These are phyloP conservation scores for Poeciliopsis infans DNA, from an alignment of 2,797 vertebrate genomes.

Conservation along the genomic window DNA sequence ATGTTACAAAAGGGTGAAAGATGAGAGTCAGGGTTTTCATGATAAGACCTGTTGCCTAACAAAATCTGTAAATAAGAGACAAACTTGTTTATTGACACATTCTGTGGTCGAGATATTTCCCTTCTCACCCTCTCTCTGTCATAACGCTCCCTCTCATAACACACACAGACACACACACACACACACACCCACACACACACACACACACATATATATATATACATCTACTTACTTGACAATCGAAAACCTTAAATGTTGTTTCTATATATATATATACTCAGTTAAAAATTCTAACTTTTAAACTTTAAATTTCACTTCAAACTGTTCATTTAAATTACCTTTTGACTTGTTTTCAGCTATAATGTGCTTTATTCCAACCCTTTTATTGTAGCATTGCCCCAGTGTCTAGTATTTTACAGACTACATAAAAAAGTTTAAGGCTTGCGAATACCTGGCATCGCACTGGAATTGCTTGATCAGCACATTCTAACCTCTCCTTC, in stretches of 20 bases:
- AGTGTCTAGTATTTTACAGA: neutral
- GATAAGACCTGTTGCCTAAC: constrained; percentile 38
- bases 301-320: neutral
- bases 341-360: neutral
- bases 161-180: neutral
- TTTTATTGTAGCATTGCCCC: neutral
- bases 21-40: constrained; percentile 44
- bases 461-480: constrained; percentile 2
- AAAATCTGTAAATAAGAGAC: constrained; percentile 47
- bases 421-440: neutral
- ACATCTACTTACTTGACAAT: neutral
- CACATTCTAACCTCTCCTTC: constrained; percentile 39
- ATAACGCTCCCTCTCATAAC: no score
- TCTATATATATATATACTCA: neutral
- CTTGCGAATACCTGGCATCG: neutral
- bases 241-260: neutral
- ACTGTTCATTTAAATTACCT: neutral
- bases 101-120: constrained; percentile 45
- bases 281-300: neutral
- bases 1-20: constrained; percentile 42
- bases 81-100: constrained; percentile 40
- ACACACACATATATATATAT: no score
- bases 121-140: neutral
- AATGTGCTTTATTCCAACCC: neutral
- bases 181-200: no score